Percentiles rank a stretch among this genome's conserved stretches.
Conservation (phyloP, 2,797 vertebrate species). For the Staurois parvus region DNA sequence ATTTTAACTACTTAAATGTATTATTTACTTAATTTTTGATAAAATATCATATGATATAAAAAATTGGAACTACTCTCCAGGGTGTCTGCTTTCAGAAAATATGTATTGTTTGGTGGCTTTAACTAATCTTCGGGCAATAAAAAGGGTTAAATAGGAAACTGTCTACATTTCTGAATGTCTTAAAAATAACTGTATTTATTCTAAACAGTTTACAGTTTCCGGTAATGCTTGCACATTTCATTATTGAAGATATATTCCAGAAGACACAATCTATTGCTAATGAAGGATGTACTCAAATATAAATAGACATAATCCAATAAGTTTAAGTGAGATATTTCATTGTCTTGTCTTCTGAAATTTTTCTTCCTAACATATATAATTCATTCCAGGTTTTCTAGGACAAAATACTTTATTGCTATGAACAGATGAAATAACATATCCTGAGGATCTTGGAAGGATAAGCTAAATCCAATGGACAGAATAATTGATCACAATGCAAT, state of each 20-base stretch:
- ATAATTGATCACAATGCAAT: conserved; percentile 32
- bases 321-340: not conserved
- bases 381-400: not conserved
- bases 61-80: too few relatives aligned
- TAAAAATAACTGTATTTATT: not conserved
- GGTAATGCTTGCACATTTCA: conserved; percentile 22
- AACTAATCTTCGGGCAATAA: too few relatives aligned
- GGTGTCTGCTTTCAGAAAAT: too few relatives aligned
- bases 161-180: too few relatives aligned
- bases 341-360: not conserved
- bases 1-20: too few relatives aligned
- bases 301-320: conserved; percentile 15
- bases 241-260: conserved; percentile 33
- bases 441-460: not conserved
- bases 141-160: too few relatives aligned
- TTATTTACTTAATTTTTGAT: too few relatives aligned
- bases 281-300: not conserved
- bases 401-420: conserved; percentile 8
- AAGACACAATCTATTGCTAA: conserved; percentile 22
- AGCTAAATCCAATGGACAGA: conserved; percentile 6
- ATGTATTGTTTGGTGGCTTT: too few relatives aligned
- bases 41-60: too few relatives aligned
- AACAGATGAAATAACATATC: conserved; percentile 21
- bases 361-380: not conserved
- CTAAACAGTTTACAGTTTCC: conserved; percentile 7